phyloP scores from a whole-genome alignment of 2,113 vertebrate species.

The Ophthalmolycus amberensis region DNA sequence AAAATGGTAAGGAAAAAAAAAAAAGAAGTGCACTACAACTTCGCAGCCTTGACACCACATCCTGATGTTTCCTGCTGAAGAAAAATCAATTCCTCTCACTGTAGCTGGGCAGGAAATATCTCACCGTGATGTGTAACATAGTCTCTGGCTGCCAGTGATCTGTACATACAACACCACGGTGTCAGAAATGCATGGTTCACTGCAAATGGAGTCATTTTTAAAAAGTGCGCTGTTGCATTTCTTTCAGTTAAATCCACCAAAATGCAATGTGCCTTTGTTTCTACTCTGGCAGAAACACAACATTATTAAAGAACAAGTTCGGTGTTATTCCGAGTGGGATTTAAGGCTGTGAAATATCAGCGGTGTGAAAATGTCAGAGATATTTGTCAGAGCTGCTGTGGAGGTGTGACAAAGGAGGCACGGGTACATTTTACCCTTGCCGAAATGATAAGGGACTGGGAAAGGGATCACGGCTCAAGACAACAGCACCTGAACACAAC shows the following conservation, averaged over 20 bases:
- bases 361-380: background rate
- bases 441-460: background rate
- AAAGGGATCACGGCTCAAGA: constrained; percentile 41
- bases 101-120: constrained; percentile 19
- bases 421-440: constrained; percentile 20
- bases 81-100: constrained; percentile 16
- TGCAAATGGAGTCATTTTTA: background rate
- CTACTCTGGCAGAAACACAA: background rate
- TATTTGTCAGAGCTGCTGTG: background rate
- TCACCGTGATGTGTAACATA: background rate
- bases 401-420: background rate
- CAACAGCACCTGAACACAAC: constrained; percentile 56
- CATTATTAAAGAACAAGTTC: background rate
- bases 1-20: background rate
- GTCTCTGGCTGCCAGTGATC: background rate
- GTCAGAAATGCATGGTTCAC: background rate
- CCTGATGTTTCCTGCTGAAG: constrained; percentile 14
- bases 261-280: background rate
- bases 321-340: background rate
- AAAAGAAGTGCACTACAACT: background rate
- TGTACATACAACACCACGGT: background rate
- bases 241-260: background rate
- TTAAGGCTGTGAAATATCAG: constrained; percentile 3
- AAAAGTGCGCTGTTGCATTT: background rate
- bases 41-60: background rate